Conservation (phyloP, 1,140 invertebrate genomes). For the Teleopsis dalmanni region DNA sequence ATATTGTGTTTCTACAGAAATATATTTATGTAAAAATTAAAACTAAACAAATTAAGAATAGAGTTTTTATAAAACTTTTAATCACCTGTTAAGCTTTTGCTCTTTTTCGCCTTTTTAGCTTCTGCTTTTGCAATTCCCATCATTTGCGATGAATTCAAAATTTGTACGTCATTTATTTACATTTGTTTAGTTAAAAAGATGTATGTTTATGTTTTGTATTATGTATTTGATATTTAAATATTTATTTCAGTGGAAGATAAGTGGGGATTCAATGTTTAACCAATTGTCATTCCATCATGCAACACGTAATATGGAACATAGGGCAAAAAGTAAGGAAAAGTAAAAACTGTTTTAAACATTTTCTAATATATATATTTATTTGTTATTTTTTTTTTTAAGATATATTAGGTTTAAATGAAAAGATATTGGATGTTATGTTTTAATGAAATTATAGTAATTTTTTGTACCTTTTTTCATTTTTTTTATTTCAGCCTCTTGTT, state of each 20-base stretch:
- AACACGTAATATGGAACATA: slow-evolving; percentile 41
- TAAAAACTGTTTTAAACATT: too few relatives aligned
- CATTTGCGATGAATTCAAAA: neutral
- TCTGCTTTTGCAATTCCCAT: slow-evolving; percentile 50
- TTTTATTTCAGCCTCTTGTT: slow-evolving; percentile 86
- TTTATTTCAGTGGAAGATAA: slow-evolving; percentile 16
- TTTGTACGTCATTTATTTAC: too few relatives aligned
- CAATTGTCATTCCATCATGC: slow-evolving; percentile 40
- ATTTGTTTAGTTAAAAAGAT: neutral
- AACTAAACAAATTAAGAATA: too few relatives aligned
- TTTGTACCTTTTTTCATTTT: slow-evolving; percentile 91
- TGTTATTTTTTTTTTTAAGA: too few relatives aligned
- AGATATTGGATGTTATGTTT: too few relatives aligned
- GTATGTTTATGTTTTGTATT: neutral
- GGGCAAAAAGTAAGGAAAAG: slow-evolving; percentile 27
- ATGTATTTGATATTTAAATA: slow-evolving; percentile 13
- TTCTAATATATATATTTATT: too few relatives aligned
- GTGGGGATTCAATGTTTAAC: slow-evolving; percentile 22
- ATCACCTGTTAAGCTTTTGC: slow-evolving; percentile 83
- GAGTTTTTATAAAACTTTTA: too few relatives aligned
- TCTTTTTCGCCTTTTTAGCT: slow-evolving; percentile 85
- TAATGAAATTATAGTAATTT: too few relatives aligned
- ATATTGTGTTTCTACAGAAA: too few relatives aligned
- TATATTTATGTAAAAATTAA: too few relatives aligned
- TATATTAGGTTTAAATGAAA: too few relatives aligned